Conservation (phyloP, 1,140 invertebrate genomes). For the Drosophila guanche region DNA sequence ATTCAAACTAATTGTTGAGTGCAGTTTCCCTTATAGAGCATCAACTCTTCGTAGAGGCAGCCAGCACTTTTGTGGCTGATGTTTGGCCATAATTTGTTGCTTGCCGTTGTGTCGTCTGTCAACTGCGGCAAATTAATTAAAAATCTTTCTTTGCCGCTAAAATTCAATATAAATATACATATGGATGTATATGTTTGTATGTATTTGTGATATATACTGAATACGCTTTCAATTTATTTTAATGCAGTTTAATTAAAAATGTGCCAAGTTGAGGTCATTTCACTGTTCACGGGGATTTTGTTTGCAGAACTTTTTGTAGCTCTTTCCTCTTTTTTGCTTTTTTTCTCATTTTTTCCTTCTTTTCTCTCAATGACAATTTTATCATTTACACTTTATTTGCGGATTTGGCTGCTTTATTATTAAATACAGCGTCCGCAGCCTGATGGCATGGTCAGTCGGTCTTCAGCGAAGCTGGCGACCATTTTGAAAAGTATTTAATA, state of each 20-base stretch:
- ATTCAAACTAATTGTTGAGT: too few species aligned
- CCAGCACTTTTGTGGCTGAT: neutral
- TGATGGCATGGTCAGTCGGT: conserved; percentile 30
- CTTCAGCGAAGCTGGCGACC: conserved; percentile 30
- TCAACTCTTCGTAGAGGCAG: neutral
- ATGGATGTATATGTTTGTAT: conserved; percentile 3
- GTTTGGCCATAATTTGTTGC: conserved; percentile 15
- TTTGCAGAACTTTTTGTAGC: conserved; percentile 14
- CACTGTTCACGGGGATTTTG: conserved; percentile 40
- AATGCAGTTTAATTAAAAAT: conserved; percentile 74
- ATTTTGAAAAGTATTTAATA: conserved; percentile 56
- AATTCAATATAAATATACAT: conserved; percentile 34
- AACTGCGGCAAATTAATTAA: conserved; percentile 56
- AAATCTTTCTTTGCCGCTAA: conserved; percentile 39
- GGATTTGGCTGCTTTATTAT: conserved; percentile 67
- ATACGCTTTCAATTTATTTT: conserved; percentile 51
- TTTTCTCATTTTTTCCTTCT: conserved; percentile 9
- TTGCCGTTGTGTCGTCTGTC: conserved; percentile 22
- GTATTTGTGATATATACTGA: conserved; percentile 28
- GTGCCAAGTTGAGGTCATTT: conserved; percentile 54
- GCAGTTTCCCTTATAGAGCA: neutral
- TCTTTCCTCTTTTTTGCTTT: conserved; percentile 22
- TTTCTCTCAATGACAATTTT: conserved; percentile 26
- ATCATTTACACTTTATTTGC: conserved; percentile 66
- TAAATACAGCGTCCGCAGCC: conserved; percentile 50